Conservation (phyloP, 2,888 invertebrate genomes). For the Drosophila falleni region DNA sequence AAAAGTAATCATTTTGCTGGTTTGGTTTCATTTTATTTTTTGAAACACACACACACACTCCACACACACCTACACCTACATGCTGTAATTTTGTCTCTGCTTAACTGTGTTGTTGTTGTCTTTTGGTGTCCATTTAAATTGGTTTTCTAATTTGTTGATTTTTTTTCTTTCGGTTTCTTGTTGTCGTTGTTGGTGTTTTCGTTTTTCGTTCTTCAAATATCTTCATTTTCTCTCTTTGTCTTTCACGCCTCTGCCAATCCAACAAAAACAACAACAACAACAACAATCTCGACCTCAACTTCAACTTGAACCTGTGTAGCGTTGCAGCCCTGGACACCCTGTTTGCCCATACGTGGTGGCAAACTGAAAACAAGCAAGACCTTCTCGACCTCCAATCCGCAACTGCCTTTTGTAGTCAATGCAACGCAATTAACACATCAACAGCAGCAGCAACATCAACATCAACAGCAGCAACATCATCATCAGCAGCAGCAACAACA, state of each 20-base stretch:
- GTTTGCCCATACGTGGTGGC: slow-evolving; percentile 85
- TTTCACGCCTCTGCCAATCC: slow-evolving; percentile 60
- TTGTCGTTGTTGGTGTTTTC: slow-evolving; percentile 74
- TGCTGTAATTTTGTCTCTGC: slow-evolving; percentile 16
- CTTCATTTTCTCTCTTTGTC: slow-evolving; percentile 82
- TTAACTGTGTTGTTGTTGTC: slow-evolving; percentile 40
- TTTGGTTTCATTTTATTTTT: slow-evolving; percentile 34
- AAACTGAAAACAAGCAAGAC: slow-evolving; percentile 86
- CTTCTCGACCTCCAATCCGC: slow-evolving; percentile 86
- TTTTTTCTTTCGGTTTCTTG: slow-evolving; percentile 35
- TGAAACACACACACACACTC: not conserved
- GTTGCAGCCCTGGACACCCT: slow-evolving; percentile 86
- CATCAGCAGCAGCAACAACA: slow-evolving; percentile 28
- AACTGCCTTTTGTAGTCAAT: slow-evolving; percentile 84
- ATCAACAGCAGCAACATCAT: slow-evolving; percentile 24
- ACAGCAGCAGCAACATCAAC: slow-evolving; percentile 58
- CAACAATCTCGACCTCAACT: slow-evolving; percentile 37
- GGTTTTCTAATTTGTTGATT: slow-evolving; percentile 24
- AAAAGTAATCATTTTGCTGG: slow-evolving; percentile 15
- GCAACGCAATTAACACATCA: slow-evolving; percentile 56
- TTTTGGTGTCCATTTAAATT: slow-evolving; percentile 23
- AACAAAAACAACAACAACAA: slow-evolving; percentile 53
- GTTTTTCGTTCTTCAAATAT: slow-evolving; percentile 80
- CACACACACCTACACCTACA: not conserved
- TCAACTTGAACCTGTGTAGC: slow-evolving; percentile 71